A percentile compares a stretch with the other conserved stretches of the same genome.
Conservation (phyloP, 1,140 invertebrate genomes). For the Heliconius hermathena region DNA sequence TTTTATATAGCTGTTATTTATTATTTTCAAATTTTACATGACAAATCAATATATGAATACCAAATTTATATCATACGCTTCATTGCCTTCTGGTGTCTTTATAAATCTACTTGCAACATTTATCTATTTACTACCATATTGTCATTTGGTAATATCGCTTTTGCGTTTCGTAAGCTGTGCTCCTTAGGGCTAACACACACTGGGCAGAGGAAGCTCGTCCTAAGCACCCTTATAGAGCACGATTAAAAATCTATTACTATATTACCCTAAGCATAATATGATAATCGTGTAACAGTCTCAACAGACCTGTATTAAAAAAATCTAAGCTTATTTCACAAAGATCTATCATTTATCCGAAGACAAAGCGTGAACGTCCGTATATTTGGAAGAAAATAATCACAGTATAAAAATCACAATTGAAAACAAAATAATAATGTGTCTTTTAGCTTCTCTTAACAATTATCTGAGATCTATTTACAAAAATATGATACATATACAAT, state of each 20-base stretch:
- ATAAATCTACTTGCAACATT: slow-evolving; percentile 46
- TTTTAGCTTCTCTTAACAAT: slow-evolving; percentile 52
- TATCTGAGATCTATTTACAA: slow-evolving; percentile 67
- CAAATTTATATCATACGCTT: slow-evolving; percentile 37
- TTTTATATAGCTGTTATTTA: neutral
- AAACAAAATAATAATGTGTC: slow-evolving; percentile 43
- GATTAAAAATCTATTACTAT: slow-evolving; percentile 45
- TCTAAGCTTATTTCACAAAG: slow-evolving; percentile 33
- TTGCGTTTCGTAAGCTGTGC: slow-evolving; percentile 53
- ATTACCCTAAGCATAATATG: slow-evolving; percentile 43
- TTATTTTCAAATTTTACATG: slow-evolving; percentile 12
- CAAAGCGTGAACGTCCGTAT: slow-evolving; percentile 26
- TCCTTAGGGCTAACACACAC: slow-evolving; percentile 47
- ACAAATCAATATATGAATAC: slow-evolving; percentile 29
- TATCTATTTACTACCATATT: slow-evolving; percentile 58
- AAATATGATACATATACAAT: slow-evolving; percentile 68
- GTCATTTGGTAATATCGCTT: slow-evolving; percentile 55
- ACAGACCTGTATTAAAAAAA: slow-evolving; percentile 54
- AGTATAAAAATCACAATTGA: slow-evolving; percentile 67
- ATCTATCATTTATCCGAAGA: slow-evolving; percentile 40
- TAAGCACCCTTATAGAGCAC: slow-evolving; percentile 42
- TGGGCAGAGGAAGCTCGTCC: slow-evolving; percentile 30
- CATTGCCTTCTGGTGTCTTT: slow-evolving; percentile 69
- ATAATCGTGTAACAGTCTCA: slow-evolving; percentile 57
- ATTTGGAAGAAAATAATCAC: slow-evolving; percentile 61